phyloP scores from a whole-genome alignment of 2,797 vertebrate genomes.

The Rhinoraja longicauda region DNA sequence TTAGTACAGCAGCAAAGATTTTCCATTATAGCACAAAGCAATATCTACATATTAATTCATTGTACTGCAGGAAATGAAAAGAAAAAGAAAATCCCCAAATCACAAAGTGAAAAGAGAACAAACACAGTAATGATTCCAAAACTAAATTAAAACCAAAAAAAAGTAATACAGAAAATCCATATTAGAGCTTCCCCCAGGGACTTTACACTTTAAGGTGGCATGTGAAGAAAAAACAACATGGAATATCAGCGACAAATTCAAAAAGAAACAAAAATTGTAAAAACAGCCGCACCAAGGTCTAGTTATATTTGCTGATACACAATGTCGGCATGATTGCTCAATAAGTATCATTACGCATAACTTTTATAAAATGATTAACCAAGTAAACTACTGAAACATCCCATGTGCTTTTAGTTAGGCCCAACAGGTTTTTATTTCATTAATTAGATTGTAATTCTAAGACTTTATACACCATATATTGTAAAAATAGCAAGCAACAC shows the following conservation, averaged over 20 bases:
- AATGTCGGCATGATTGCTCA: no score
- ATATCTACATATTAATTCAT: not conserved
- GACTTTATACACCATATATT: not conserved
- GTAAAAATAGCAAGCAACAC: no score
- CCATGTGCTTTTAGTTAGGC: not conserved
- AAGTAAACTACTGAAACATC: not conserved
- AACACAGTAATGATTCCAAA: not conserved
- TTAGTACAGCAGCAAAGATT: not conserved
- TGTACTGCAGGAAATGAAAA: not conserved
- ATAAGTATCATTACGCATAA: no score
- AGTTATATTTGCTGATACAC: no score
- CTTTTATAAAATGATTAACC: not conserved
- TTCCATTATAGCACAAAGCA: not conserved
- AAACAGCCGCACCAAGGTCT: no score
- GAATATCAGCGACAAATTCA: not conserved
- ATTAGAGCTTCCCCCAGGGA: not conserved
- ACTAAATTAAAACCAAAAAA: constrained; percentile 20
- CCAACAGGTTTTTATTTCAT: not conserved
- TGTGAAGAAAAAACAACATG: not conserved
- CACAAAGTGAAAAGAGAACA: not conserved
- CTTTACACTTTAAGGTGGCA: not conserved
- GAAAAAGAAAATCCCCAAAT: not conserved
- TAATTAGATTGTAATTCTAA: not conserved
- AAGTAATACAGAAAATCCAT: not conserved
- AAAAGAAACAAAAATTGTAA: not conserved